Evolutionary conservation across 23 tunicate genomes (phyloP).

Genomic region (Pegea sp.): DNA sequence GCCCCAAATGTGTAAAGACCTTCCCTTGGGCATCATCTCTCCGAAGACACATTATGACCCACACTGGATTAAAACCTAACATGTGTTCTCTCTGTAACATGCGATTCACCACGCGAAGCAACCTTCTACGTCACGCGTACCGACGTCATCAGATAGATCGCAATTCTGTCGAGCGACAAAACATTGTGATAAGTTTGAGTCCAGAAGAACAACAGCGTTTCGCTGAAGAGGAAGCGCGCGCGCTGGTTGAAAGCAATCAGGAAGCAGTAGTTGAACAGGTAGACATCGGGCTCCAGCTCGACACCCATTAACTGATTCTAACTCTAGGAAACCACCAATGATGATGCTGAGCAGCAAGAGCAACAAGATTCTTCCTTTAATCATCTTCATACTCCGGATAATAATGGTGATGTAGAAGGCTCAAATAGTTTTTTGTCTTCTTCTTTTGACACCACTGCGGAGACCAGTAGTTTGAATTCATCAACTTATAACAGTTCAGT

Average conservation of each 20-base stretch:
- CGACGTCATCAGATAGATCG: slow-evolving; percentile 65
- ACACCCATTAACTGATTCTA: no score
- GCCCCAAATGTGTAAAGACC: slow-evolving; percentile 69
- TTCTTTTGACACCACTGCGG: no score
- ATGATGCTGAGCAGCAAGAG: no score
- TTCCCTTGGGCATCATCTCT: slow-evolving; percentile 96
- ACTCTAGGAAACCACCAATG: no score
- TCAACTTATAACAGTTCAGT: no score
- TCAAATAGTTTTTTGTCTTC: no score
- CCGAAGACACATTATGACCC: slow-evolving; percentile 81
- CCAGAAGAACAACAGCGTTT: slow-evolving; percentile 16
- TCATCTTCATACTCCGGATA: no score
- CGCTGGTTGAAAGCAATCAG: neutral
- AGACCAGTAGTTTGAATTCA: no score
- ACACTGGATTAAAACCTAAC: slow-evolving; percentile 81
- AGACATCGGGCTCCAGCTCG: neutral
- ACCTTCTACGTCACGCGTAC: slow-evolving; percentile 76
- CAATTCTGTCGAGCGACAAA: slow-evolving; percentile 13
- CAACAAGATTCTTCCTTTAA: no score
- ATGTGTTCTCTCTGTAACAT: slow-evolving; percentile 62
- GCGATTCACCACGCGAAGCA: slow-evolving; percentile 86
- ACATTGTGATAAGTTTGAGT: slow-evolving; percentile 15
- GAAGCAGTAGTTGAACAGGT: neutral
- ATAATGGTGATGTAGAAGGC: no score
- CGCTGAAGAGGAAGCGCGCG: slow-evolving; percentile 20